Percentiles rank a stretch among this genome's conserved stretches.
These are phyloP conservation scores for Rhodophaea formosa DNA, from an alignment of 2,888 invertebrate genomes.

Conservation along the genomic window DNA sequence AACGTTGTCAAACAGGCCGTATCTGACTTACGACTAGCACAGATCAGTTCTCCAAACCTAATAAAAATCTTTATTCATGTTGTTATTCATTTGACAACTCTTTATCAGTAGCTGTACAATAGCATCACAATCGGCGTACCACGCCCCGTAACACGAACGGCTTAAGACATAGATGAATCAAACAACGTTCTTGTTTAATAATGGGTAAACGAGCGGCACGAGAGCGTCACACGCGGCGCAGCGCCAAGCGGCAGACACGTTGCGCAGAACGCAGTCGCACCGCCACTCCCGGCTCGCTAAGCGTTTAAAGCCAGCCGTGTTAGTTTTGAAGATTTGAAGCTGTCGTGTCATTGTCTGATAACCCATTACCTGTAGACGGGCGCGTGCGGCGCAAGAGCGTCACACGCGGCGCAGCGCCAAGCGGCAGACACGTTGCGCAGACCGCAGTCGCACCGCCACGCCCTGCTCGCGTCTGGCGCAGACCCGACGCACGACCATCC, in stretches of 20 bases:
- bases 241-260: conserved; percentile 77
- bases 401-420: conserved; percentile 78
- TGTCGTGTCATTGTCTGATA: not conserved
- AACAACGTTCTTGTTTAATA: no score
- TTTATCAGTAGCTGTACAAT: no score
- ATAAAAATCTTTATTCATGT: no score
- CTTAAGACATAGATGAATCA: no score
- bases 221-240: conserved; percentile 75
- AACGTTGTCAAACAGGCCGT: no score
- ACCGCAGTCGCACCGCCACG: conserved; percentile 75
- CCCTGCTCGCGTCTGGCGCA: conserved; percentile 72
- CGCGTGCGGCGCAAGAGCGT: conserved; percentile 72
- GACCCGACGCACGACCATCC: conserved; percentile 78
- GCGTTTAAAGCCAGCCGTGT: no score
- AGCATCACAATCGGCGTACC: no score
- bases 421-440: conserved; percentile 76
- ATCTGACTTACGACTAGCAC: no score
- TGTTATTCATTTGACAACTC: no score
- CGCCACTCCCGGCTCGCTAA: conserved; percentile 70
- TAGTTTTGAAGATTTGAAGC: not conserved
- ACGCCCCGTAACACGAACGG: no score
- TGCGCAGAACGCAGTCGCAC: conserved; percentile 71
- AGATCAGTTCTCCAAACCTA: no score
- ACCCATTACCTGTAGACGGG: conserved; percentile 68
- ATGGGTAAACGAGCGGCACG: conserved; percentile 76